These are phyloP conservation scores for Didymodactylos carnosus DNA, from an alignment of 2,888 invertebrate species.

Conservation along the genomic window DNA sequence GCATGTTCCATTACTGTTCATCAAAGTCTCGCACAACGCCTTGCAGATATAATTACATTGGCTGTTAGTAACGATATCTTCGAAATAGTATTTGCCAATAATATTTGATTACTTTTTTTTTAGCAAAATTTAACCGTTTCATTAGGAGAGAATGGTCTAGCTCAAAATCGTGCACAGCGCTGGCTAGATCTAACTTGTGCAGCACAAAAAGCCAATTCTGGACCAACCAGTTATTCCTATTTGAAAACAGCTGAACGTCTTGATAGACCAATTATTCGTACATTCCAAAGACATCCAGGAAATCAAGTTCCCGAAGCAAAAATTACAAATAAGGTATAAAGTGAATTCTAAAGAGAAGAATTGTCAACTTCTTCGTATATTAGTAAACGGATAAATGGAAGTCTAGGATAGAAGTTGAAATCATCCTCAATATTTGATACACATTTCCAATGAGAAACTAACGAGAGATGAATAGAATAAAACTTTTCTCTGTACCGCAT, in stretches of 20 bases:
- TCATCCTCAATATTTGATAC: too few relatives aligned
- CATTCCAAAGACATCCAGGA: constrained; percentile 33
- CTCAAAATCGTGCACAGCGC: constrained; percentile 27
- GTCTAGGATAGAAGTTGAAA: too few relatives aligned
- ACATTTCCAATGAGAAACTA: too few relatives aligned
- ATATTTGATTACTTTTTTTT: background rate
- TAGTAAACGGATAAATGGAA: too few relatives aligned
- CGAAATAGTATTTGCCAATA: background rate
- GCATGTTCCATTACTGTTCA: background rate
- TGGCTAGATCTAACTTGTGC: constrained; percentile 31
- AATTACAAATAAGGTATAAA: constrained; percentile 6
- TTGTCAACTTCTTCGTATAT: too few relatives aligned
- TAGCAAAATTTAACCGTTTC: constrained; percentile 30
- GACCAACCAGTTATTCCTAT: constrained; percentile 26
- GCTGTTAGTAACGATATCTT: background rate
- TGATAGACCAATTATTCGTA: constrained; percentile 29
- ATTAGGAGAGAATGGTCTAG: constrained; percentile 29
- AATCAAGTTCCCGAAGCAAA: constrained; percentile 31
- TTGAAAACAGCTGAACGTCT: constrained; percentile 27
- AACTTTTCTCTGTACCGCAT: background rate
- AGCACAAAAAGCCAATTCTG: constrained; percentile 27
- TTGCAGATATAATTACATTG: background rate
- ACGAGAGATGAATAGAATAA: too few relatives aligned
- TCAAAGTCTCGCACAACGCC: background rate
- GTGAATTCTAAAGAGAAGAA: too few relatives aligned